These are phyloP conservation scores for Ecdyonurus torrentis DNA, from an alignment of 2,888 invertebrate species.

Conservation along the genomic window DNA sequence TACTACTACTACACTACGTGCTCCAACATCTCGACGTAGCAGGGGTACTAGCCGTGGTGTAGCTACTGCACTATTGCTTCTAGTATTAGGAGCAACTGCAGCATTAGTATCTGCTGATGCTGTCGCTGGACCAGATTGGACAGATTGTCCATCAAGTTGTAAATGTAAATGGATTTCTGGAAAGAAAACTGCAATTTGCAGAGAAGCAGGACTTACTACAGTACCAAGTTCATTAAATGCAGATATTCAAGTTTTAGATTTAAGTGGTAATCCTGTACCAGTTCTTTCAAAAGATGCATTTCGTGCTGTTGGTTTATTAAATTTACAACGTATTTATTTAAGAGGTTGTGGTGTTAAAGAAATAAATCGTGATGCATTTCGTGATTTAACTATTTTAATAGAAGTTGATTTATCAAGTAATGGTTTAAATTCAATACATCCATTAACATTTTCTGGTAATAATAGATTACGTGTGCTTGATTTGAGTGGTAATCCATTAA, in stretches of 20 bases:
- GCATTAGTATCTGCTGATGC: conserved; percentile 2
- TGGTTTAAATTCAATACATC: conserved; percentile 52
- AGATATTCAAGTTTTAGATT: conserved; percentile 71
- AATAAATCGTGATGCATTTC: conserved; percentile 70
- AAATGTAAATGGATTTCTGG: conserved; percentile 86
- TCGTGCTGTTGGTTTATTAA: conserved; percentile 57
- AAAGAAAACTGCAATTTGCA: conserved; percentile 76
- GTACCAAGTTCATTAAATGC: conserved; percentile 57
- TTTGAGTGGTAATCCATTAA: conserved; percentile 67
- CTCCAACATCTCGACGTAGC: background rate
- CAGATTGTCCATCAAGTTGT: conserved; percentile 72
- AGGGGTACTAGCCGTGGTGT: conserved; percentile 9
- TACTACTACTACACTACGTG: background rate
- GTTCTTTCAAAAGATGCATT: conserved; percentile 63
- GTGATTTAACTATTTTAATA: conserved; percentile 65
- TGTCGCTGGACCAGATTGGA: conserved; percentile 53
- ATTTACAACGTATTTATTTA: conserved; percentile 68
- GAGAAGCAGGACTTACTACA: conserved; percentile 59
- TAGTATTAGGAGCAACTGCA: conserved; percentile 25
- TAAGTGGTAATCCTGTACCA: conserved; percentile 63
- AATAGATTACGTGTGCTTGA: conserved; percentile 61
- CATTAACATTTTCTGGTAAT: conserved; percentile 69
- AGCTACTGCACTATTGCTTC: conserved; percentile 16
- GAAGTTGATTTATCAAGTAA: conserved; percentile 80
- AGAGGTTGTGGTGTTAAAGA: conserved; percentile 56